These are phyloP conservation scores for Oreochromis aureus DNA, from an alignment of 2,113 vertebrate species.

Conservation along the genomic window DNA sequence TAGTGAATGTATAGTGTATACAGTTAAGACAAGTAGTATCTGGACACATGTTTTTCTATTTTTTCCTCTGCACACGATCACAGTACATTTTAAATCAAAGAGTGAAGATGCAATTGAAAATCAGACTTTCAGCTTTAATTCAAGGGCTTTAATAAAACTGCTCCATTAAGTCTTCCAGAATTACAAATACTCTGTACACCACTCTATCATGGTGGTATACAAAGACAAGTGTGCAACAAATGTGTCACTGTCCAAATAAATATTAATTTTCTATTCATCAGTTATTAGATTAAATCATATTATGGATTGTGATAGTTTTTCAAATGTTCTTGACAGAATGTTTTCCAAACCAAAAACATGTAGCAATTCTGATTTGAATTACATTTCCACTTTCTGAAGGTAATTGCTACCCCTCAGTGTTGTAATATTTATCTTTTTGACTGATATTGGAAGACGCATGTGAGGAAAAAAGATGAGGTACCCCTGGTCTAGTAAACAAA, in stretches of 20 bases:
- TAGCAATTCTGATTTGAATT: neutral
- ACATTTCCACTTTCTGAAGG: neutral
- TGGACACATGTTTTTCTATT: neutral
- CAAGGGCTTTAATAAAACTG: neutral
- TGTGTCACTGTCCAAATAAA: neutral
- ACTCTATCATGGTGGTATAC: neutral
- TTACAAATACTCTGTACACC: neutral
- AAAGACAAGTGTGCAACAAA: neutral
- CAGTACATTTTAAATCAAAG: neutral
- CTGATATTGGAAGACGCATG: neutral
- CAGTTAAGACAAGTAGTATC: neutral
- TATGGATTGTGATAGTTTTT: neutral
- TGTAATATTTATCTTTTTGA: neutral
- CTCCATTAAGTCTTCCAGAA: neutral
- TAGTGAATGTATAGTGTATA: neutral
- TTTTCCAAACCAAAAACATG: neutral
- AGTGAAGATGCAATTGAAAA: neutral
- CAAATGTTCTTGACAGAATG: neutral
- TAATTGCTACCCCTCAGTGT: neutral
- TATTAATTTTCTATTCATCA: neutral
- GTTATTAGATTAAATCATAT: neutral
- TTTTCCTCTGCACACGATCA: neutral
- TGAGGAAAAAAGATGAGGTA: neutral
- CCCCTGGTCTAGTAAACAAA: neutral
- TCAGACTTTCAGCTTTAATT: neutral